Percentiles rank a stretch among this genome's conserved stretches.
Conservation (phyloP, 1,140 invertebrate genomes). For the Arion vulgaris region DNA sequence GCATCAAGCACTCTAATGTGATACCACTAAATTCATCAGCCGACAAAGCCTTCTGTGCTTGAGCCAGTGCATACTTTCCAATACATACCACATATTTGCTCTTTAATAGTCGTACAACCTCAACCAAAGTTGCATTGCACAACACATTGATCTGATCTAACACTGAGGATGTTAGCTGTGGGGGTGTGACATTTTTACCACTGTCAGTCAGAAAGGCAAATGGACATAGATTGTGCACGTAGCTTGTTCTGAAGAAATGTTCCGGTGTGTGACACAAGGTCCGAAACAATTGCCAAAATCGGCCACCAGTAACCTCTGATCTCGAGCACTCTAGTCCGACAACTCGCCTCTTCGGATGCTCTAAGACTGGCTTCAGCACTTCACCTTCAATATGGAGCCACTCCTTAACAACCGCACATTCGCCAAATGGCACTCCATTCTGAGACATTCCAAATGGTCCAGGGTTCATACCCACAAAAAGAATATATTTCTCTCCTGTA, state of each 20-base stretch:
- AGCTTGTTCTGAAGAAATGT: conserved; percentile 85
- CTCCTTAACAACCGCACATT: conserved; percentile 83
- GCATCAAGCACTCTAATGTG: conserved; percentile 81
- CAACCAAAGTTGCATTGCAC: conserved; percentile 80
- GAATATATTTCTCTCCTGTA: conserved; percentile 78
- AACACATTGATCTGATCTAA: conserved; percentile 76
- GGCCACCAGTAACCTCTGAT: conserved; percentile 85
- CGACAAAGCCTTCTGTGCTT: conserved; percentile 78
- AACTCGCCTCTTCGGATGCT: conserved; percentile 82
- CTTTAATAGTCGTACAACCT: conserved; percentile 81
- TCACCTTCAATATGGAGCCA: conserved; percentile 83
- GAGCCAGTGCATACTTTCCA: conserved; percentile 85
- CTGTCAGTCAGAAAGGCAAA: conserved; percentile 84
- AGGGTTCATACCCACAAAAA: conserved; percentile 94
- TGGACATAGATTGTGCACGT: conserved; percentile 92
- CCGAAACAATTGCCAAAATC: conserved; percentile 87
- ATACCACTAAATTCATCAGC: conserved; percentile 73
- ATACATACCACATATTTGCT: conserved; percentile 84
- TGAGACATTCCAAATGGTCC: conserved; percentile 95
- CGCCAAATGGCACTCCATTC: conserved; percentile 95
- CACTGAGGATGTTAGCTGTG: conserved; percentile 77
- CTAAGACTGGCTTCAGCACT: conserved; percentile 80
- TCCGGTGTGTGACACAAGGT: conserved; percentile 82
- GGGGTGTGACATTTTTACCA: conserved; percentile 88
- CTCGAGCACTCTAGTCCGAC: conserved; percentile 83